Base-by-base conservation (phyloP, 2,113 vertebrate species). In the Chloebia gouldiae region DNA sequence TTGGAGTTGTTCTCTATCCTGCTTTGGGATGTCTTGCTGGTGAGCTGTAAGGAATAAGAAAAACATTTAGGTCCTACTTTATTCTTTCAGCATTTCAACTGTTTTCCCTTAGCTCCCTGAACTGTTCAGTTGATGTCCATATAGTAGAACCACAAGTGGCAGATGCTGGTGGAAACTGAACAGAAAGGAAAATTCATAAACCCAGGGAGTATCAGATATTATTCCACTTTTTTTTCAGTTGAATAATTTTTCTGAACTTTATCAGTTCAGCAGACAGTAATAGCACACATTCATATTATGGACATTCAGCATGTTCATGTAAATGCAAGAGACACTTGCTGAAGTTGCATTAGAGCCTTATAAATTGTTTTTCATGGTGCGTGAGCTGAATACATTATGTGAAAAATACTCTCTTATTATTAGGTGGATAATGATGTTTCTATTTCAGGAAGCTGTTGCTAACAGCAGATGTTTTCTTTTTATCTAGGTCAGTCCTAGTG, bases 201-300 rank as follows among this genome's bases (percentile, higher is more conserved):
- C 35, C 61, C n/a, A 9, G 10, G 24, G 35, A 60, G n/a, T 75
- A 70, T 82, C 51, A 69, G 80, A 93, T 71, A 59, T 33, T 44
- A 73, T 15, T 92, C 9, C 4, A 3, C n/a, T 33, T 78, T 64
- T 86, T 90, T 85, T 81, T 49, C 63, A 92, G 51, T 31, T 78
- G 76, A 88, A 60, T 82, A 86, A 60, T 83, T 93, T 94, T 92
- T 44, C 60, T 83, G 85, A 86, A 70, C 75, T 93, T 86, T 83
- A 86, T 94, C 79, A 68, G 79, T 83, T 93, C 79, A 95, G 66
- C 66, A 90, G 87, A 86, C 47, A 95, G 71, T 76, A 93, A 66
- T 63, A 86, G 39, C 59, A 72, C 28, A 35, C 49, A 54, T 77
- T 90, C 27, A 9, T 77, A 50, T 85, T 80, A 82, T 51, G 81